phyloP scores from a whole-genome alignment of 2,797 vertebrate genomes.

The Taeniopygia guttata region DNA sequence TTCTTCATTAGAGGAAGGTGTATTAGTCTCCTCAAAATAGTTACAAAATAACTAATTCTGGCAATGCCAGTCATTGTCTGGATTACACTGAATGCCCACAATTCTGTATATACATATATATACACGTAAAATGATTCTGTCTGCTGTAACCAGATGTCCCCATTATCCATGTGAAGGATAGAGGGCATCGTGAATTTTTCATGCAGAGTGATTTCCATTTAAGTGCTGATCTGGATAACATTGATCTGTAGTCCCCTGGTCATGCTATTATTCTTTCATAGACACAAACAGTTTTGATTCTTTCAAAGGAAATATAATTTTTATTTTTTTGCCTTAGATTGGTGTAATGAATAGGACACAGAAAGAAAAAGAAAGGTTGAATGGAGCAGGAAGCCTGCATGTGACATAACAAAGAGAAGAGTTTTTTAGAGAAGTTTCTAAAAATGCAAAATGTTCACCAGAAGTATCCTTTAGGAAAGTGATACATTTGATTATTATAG shows the following conservation, averaged over 20 bases:
- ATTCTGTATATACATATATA: neutral
- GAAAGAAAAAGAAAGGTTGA: neutral
- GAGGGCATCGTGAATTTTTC: constrained; percentile 63
- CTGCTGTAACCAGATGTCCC: constrained; percentile 56
- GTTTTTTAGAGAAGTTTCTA: neutral
- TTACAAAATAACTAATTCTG: neutral
- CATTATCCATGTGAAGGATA: constrained; percentile 55
- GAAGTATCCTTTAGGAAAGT: constrained; percentile 53
- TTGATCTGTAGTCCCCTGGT: constrained; percentile 37
- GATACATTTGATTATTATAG: constrained; percentile 59
- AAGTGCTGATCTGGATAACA: constrained; percentile 64
- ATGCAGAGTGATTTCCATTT: constrained; percentile 60
- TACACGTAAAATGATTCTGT: constrained; percentile 37
- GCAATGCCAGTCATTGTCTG: neutral
- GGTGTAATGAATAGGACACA: neutral
- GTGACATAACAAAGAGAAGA: neutral
- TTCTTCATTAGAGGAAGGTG: neutral
- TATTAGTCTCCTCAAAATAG: neutral
- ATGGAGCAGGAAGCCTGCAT: neutral
- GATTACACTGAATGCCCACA: neutral
- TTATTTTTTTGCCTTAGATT: neutral
- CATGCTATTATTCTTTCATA: neutral
- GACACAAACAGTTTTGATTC: constrained; percentile 13
- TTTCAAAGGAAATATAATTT: constrained; percentile 1
- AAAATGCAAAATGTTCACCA: constrained; percentile 33